Percentiles rank a stretch among this genome's conserved stretches.
phyloP scores from a whole-genome alignment of 2,797 vertebrate species.

The Pelochelys cantorii region DNA sequence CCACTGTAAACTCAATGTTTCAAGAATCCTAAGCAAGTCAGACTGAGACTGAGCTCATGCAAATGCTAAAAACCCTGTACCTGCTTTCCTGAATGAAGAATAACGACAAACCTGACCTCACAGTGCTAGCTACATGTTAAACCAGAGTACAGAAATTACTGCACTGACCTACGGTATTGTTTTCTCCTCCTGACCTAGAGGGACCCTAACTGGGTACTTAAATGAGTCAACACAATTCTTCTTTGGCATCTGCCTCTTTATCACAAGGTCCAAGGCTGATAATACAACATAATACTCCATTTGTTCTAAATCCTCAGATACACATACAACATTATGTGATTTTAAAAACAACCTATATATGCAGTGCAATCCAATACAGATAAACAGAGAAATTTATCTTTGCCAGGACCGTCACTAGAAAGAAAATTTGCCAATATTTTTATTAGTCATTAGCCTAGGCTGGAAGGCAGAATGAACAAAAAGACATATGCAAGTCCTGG shows the following conservation, averaged over 20 bases:
- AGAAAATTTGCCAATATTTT: background rate
- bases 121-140: background rate
- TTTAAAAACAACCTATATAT: background rate
- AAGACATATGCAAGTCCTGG: background rate
- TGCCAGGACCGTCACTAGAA: background rate
- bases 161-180: background rate
- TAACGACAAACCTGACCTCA: background rate
- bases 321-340: background rate
- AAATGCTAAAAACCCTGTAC: background rate
- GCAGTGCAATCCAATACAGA: background rate
- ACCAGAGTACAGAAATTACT: background rate
- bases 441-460: background rate
- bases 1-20: background rate
- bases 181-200: background rate
- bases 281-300: background rate
- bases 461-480: background rate
- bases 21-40: background rate
- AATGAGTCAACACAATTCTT: rapidly evolving
- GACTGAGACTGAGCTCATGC: background rate
- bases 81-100: background rate
- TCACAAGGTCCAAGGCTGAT: background rate
- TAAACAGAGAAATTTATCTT: background rate
- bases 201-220: rapidly evolving
- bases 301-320: background rate
- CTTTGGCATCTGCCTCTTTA: background rate